These are phyloP conservation scores for Schizothorax lantsangensis DNA, from an alignment of 2,797 vertebrate genomes.

Conservation along the genomic window DNA sequence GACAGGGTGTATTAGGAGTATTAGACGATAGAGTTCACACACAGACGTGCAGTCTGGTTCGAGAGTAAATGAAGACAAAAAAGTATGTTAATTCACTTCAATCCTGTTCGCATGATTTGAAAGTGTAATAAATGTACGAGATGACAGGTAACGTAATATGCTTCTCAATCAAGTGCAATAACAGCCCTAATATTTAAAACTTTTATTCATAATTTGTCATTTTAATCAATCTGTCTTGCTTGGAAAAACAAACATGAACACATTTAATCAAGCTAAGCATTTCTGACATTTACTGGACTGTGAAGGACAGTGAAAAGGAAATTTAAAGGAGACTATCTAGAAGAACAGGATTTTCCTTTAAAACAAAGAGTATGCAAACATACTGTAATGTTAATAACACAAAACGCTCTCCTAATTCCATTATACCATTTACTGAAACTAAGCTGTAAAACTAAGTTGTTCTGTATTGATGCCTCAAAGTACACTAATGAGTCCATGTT, in stretches of 20 bases:
- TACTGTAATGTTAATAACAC: background rate
- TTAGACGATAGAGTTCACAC: background rate
- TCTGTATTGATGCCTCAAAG: background rate
- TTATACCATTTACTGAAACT: background rate
- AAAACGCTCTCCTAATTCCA: background rate
- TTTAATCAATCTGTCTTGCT: conserved; percentile 18
- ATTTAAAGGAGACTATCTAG: background rate
- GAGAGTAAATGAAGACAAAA: background rate
- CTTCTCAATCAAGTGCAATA: conserved; percentile 5
- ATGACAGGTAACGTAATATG: background rate
- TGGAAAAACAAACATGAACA: conserved; percentile 31
- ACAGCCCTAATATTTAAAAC: background rate
- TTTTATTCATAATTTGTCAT: conserved; percentile 5
- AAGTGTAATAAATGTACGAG: conserved; percentile 1
- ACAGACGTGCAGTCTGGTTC: background rate
- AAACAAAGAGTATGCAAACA: background rate
- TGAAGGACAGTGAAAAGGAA: conserved; percentile 4
- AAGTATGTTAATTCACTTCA: conserved; percentile 3
- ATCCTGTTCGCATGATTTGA: background rate
- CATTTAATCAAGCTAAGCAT: conserved; percentile 1
- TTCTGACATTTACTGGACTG: conserved; percentile 20
- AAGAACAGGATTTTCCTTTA: background rate
- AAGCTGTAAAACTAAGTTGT: background rate
- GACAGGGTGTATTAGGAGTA: background rate
- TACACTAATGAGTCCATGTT: background rate